phyloP scores from a whole-genome alignment of 2,797 vertebrate species.

The Helostoma temminkii region DNA sequence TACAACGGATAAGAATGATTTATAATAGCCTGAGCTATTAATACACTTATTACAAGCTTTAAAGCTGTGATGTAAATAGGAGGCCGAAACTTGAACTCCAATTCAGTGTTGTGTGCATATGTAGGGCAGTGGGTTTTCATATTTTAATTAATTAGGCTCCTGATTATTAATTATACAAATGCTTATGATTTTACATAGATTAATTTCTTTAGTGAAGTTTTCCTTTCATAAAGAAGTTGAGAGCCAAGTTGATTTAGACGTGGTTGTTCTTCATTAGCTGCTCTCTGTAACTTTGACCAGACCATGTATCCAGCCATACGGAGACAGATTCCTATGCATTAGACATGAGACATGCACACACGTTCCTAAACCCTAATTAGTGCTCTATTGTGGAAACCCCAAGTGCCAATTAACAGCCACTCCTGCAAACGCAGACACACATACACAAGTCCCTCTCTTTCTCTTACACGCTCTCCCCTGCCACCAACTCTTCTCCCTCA shows the following conservation, averaged over 20 bases:
- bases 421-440: conserved; percentile 45
- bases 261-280: conserved; percentile 64
- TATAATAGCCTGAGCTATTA: conserved; percentile 32
- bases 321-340: conserved; percentile 75
- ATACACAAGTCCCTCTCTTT: conserved; percentile 7
- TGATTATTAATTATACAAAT: conserved; percentile 74
- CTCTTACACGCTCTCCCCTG: conserved; percentile 19
- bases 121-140: conserved; percentile 58
- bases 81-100: conserved; percentile 26
- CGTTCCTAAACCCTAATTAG: conserved; percentile 74
- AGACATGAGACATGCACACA: conserved; percentile 54
- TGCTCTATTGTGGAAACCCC: conserved; percentile 68
- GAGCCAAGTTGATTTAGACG: conserved; percentile 41
- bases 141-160: conserved; percentile 68
- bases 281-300: conserved; percentile 59
- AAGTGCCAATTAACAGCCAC: conserved; percentile 75
- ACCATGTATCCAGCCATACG: conserved; percentile 63
- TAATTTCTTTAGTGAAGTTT: conserved; percentile 65
- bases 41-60: conserved; percentile 32
- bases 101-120: conserved; percentile 57
- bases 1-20: conserved; percentile 42
- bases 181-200: conserved; percentile 59
- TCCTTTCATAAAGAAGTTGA: conserved; percentile 28
- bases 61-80: conserved; percentile 45
- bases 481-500: conserved; percentile 16